Evolutionary conservation across 2,888 invertebrate species (phyloP).

Genomic region (Meandrusa payeni): DNA sequence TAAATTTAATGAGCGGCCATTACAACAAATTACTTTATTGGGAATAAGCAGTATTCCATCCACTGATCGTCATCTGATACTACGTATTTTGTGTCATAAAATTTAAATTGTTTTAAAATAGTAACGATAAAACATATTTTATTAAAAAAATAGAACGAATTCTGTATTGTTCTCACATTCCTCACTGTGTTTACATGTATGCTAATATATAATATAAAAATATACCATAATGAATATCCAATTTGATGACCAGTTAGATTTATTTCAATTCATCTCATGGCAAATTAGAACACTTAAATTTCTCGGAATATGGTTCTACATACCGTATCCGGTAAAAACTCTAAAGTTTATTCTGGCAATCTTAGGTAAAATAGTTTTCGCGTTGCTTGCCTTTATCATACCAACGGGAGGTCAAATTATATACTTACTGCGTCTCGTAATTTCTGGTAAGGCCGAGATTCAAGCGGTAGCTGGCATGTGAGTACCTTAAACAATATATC

Average conservation of each 20-base stretch:
- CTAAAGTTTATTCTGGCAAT: slow-evolving; percentile 40
- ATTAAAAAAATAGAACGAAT: too few relatives aligned
- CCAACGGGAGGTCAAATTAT: slow-evolving; percentile 42
- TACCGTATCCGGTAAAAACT: slow-evolving; percentile 39
- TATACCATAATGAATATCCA: too few relatives aligned
- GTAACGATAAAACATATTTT: too few relatives aligned
- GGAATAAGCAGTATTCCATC: too few relatives aligned
- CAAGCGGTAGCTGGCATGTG: slow-evolving; percentile 49
- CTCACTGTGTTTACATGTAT: too few relatives aligned
- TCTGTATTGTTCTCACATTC: too few relatives aligned
- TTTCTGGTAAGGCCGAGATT: slow-evolving; percentile 42
- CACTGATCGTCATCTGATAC: background rate
- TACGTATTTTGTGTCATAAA: slow-evolving; percentile 10
- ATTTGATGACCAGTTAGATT: slow-evolving; percentile 29
- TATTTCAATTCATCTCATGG: slow-evolving; percentile 40
- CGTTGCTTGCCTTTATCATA: slow-evolving; percentile 37
- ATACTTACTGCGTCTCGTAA: slow-evolving; percentile 40
- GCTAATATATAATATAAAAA: too few relatives aligned
- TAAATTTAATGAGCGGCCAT: background rate
- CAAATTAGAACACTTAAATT: slow-evolving; percentile 43
- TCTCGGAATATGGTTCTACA: slow-evolving; percentile 46
- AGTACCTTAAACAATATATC: too few relatives aligned
- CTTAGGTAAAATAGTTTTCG: slow-evolving; percentile 35
- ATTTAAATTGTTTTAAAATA: too few relatives aligned
- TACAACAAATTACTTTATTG: background rate